Percentiles rank a stretch among this genome's conserved stretches.
Evolutionary conservation across 37 sponge, comb jelly and placozoan genomes (phyloP).

Genomic region (Dysidea cf. avara): DNA sequence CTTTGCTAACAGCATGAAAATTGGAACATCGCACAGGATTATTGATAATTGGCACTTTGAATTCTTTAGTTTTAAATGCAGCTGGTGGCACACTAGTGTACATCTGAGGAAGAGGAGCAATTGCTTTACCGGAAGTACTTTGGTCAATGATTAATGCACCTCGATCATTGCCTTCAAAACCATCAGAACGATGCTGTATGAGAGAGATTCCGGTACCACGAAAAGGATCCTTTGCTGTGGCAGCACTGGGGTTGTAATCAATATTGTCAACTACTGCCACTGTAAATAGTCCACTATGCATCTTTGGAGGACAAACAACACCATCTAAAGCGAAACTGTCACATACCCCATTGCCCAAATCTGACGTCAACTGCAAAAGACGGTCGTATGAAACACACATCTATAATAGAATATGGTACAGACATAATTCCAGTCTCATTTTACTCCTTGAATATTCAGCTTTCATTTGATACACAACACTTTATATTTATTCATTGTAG

Average conservation of each 20-base stretch:
- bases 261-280: slow-evolving; percentile 32
- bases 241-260: slow-evolving; percentile 34
- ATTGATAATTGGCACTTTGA: too few relatives aligned
- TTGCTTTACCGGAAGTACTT: too few relatives aligned
- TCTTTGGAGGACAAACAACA: slow-evolving; percentile 30
- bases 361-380: slow-evolving; percentile 21
- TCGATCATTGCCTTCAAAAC: slow-evolving; percentile 1
- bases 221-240: slow-evolving; percentile 22
- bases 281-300: slow-evolving; percentile 10
- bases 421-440: too few relatives aligned
- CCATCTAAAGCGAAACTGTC: not conserved
- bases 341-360: slow-evolving; percentile 32
- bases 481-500: too few relatives aligned
- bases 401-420: too few relatives aligned
- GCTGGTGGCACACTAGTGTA: too few relatives aligned
- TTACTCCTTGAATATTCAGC: too few relatives aligned
- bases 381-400: slow-evolving; percentile 42
- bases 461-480: too few relatives aligned
- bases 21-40: too few relatives aligned
- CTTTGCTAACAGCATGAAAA: not conserved
- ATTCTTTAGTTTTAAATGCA: too few relatives aligned
- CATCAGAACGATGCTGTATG: slow-evolving; percentile 29
- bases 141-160: too few relatives aligned
- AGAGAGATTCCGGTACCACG: slow-evolving; percentile 40
- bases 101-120: too few relatives aligned